Base-by-base conservation (phyloP, 2,797 vertebrate species). In the Mycteria americana region DNA sequence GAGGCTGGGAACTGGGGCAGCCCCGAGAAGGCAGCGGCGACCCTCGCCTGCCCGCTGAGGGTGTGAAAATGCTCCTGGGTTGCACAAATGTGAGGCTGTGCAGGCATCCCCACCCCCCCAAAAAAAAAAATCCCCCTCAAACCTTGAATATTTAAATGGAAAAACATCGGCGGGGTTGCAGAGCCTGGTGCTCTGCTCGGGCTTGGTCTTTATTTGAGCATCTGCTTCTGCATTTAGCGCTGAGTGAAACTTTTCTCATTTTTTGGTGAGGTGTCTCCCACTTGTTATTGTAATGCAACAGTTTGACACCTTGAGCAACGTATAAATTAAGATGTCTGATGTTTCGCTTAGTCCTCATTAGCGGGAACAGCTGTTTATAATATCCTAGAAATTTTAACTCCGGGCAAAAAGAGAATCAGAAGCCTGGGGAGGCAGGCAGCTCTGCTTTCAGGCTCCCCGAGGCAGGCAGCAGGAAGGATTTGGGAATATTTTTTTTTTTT, bases 221-320 rank as follows among this genome's bases (percentile, higher is more conserved):
- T 41, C 77, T 65, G 80, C 74, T 78, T 13, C 65, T 81, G 73
- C n/a, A 0, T 50, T 89, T n/a, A 16, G 37, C 84, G 87, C 53
- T 0, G 0, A 60, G 56, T 15, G 46, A 39, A 93, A 76, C 22
- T 74, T 46, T 51, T 28, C 27, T 31, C 9, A 0, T 30, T 57
- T 57, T 72, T 24, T 41, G 37, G 60, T 21, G 86, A 57, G 48
- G 83, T 53, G 50, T 85, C 92, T 94, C 91, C 91, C 80, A 45
- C 95, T 92, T 81, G 76, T 84, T 93, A 30, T 53, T 43, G 80
- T 88, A 77, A 78, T 4, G 76, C 93, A 95, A 94, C 94, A 94
- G 95, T 94, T 91, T 90, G 89, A 84, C 91, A 92, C 94, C 92
- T 92, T 80, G 84, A 95, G 94, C 59, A 5, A 72, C 1, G 76